These are phyloP conservation scores for Tauraco erythrolophus DNA, from an alignment of 2,113 vertebrate genomes.

Conservation along the genomic window DNA sequence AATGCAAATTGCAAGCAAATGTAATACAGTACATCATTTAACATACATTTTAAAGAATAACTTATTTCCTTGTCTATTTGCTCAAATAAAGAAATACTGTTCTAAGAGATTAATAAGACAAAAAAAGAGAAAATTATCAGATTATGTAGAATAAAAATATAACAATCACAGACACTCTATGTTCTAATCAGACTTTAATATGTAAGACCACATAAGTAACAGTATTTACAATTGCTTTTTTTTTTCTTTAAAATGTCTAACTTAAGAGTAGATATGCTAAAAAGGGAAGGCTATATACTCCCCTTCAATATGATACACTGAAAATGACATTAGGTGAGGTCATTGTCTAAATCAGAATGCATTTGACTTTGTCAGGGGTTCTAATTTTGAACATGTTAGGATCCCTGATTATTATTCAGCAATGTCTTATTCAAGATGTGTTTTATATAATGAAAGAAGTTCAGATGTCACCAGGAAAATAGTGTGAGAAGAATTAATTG, in stretches of 20 bases:
- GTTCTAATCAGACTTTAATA: slow-evolving; percentile 8
- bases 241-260: slow-evolving; percentile 23
- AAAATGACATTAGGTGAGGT: slow-evolving; percentile 75
- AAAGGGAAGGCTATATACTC: background rate
- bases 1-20: slow-evolving; percentile 68
- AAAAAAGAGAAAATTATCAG: background rate
- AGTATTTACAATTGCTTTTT: background rate
- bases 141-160: background rate
- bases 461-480: slow-evolving; percentile 86
- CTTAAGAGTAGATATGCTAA: background rate
- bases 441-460: slow-evolving; percentile 86
- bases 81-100: slow-evolving; percentile 29
- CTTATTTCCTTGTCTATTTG: slow-evolving; percentile 41
- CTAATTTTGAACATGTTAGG: slow-evolving; percentile 77
- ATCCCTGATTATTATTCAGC: slow-evolving; percentile 80
- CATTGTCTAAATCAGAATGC: slow-evolving; percentile 76
- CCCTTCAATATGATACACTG: slow-evolving; percentile 60
- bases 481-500: slow-evolving; percentile 91
- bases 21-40: slow-evolving; percentile 53
- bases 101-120: background rate
- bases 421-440: slow-evolving; percentile 80
- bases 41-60: slow-evolving; percentile 62
- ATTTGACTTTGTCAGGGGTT: slow-evolving; percentile 76
- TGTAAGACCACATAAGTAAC: background rate
- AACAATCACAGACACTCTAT: background rate